Evolutionary conservation across 2,888 invertebrate genomes (phyloP).

Genomic region (Andrena chrysosceles): DNA sequence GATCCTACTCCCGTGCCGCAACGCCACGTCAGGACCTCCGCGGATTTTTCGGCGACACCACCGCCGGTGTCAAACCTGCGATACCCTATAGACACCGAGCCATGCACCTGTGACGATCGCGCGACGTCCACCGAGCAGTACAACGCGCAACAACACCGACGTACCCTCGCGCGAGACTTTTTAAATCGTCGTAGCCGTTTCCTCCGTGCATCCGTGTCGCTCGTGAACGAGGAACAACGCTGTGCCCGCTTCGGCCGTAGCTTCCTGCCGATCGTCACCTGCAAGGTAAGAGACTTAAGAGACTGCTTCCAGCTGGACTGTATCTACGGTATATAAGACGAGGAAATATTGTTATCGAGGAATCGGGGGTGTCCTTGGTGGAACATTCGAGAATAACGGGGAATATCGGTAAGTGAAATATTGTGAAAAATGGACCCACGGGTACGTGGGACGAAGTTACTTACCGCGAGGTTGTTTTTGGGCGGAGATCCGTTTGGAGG

Average conservation of each 20-base stretch:
- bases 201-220: background rate
- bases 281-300: conserved; percentile 31
- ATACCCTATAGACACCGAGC: conserved; percentile 41
- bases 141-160: background rate
- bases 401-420: too few relatives aligned
- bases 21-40: background rate
- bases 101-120: conserved; percentile 71
- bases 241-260: conserved; percentile 4
- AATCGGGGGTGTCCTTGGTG: too few relatives aligned
- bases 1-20: conserved; percentile 58
- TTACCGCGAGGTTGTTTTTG: too few relatives aligned
- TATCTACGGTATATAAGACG: too few relatives aligned
- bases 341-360: too few relatives aligned
- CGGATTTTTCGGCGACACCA: conserved; percentile 40
- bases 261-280: conserved; percentile 1
- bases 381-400: too few relatives aligned
- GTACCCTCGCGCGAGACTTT: background rate
- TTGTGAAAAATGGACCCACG: too few relatives aligned
- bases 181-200: background rate
- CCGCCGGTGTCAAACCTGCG: conserved; percentile 53
- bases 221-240: background rate
- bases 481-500: too few relatives aligned
- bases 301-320: background rate
- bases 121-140: conserved; percentile 1
- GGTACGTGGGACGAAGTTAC: too few relatives aligned